phyloP scores from a whole-genome alignment of 2,888 invertebrate genomes.

The Ophonus ardosiacus region DNA sequence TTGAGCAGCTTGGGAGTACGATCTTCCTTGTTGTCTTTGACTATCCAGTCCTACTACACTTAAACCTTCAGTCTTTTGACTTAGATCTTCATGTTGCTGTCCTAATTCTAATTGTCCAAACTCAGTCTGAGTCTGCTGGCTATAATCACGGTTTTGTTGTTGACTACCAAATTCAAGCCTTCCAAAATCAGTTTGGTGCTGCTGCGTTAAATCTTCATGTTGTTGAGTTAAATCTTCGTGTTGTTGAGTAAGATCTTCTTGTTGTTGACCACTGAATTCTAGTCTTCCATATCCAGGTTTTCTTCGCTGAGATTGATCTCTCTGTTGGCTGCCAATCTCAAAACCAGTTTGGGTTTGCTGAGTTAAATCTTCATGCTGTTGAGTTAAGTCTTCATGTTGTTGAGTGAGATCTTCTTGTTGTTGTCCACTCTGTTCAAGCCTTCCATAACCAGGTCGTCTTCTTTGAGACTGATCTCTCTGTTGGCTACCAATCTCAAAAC shows the following conservation, averaged over 20 bases:
- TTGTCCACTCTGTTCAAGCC: constrained; percentile 63
- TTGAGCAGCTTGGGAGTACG: neutral
- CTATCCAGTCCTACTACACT: constrained; percentile 29
- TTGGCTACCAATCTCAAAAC: constrained; percentile 41
- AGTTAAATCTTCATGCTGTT: constrained; percentile 67
- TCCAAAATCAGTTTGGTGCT: constrained; percentile 29
- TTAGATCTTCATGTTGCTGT: constrained; percentile 36
- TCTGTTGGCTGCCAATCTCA: constrained; percentile 58
- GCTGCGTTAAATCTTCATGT: constrained; percentile 50
- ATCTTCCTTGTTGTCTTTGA: constrained; percentile 3
- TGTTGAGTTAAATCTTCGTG: constrained; percentile 19
- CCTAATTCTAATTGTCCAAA: constrained; percentile 39
- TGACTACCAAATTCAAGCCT: constrained; percentile 63
- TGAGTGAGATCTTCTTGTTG: constrained; percentile 65
- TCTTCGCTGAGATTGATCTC: constrained; percentile 44
- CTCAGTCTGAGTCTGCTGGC: constrained; percentile 65
- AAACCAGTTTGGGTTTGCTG: constrained; percentile 65
- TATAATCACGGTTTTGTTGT: constrained; percentile 67
- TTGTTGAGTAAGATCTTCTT: constrained; percentile 64
- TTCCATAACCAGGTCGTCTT: constrained; percentile 54
- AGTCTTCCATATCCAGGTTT: constrained; percentile 63
- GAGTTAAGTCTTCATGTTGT: constrained; percentile 65
- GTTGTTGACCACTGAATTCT: constrained; percentile 65
- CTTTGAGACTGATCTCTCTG: constrained; percentile 64
- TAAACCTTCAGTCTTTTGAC: constrained; percentile 10